Evolutionary conservation across 2,888 invertebrate genomes (phyloP), one percentile per base, ranked within the genome.

Genomic region (Antitype chi): DNA sequence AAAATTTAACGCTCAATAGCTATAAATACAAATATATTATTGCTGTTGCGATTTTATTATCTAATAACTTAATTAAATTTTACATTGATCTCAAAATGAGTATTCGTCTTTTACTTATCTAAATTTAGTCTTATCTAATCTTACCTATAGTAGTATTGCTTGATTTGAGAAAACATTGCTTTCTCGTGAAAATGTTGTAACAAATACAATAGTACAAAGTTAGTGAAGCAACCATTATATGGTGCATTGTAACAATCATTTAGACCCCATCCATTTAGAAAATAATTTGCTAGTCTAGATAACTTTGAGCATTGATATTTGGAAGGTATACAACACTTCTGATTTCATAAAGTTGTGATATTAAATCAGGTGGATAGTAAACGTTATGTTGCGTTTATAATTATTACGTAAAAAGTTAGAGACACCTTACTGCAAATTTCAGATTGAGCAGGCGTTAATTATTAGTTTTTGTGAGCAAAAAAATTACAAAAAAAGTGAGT

Each of bases 21-120:
- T 95, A 94, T 95, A 95, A 94, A 96, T 96, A 96, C 96, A 96
- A 96, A 96, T 96, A 95, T 95, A 96, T 96, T 96, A 96, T 96
- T 96, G 96, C 96, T 96, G 96, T 96, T 92, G 96, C 96, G 95
- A 94, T 94, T 92, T 93, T 93, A 88, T 85, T 88, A 88, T 82
- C 86, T 88, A 88, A 81, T 82, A 84, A 80, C 88, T 88, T 88
- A 88, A 87, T 84, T 95, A 94, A 94, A 95, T 94, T 94, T 94
- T 95, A 95, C 94, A 95, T 92, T 94, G 93, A 95, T 95, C 95
- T 96, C 94, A 94, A 95, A 95, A 93, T 95, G 96, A 96, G 96
- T 96, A 96, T 95, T 96, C 94, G 93, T 94, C 95, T 89, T 91
- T 93, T 85, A 87, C 92, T 95, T 95, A 95, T 77, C 93, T 94